A percentile compares a stretch with the other conserved stretches of the same genome.
Evolutionary conservation across 1,140 invertebrate species (phyloP).

Genomic region (Dinoponera quadriceps): DNA sequence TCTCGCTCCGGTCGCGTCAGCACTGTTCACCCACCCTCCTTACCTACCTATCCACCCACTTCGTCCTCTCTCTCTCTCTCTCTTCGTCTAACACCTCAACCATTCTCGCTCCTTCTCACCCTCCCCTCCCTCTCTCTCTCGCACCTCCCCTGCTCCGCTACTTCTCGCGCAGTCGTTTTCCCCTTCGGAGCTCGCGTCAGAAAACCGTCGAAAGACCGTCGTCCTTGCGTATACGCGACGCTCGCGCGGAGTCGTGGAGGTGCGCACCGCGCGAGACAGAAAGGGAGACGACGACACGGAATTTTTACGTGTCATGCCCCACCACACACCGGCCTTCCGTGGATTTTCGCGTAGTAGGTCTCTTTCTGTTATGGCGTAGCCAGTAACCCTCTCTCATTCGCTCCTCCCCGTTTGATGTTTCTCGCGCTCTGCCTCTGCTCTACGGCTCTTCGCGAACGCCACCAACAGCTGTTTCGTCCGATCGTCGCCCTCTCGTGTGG

Average conservation of each 20-base stretch:
- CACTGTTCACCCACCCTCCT: slow-evolving; percentile 41
- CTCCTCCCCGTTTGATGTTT: slow-evolving; percentile 61
- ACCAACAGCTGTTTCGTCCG: slow-evolving; percentile 81
- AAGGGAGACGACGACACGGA: slow-evolving; percentile 5
- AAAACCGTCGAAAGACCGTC: slow-evolving; percentile 63
- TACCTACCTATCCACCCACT: slow-evolving; percentile 15
- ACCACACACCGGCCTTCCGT: slow-evolving; percentile 62
- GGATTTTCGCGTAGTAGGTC: slow-evolving; percentile 69
- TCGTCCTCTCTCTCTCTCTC: slow-evolving; percentile 40
- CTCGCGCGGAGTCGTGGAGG: slow-evolving; percentile 39
- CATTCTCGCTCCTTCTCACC: background rate
- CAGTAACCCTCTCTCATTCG: slow-evolving; percentile 21
- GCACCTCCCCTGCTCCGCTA: background rate
- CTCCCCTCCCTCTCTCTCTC: background rate
- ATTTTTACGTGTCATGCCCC: slow-evolving; percentile 74
- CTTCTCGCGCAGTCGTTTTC: slow-evolving; percentile 37
- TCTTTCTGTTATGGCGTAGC: slow-evolving; percentile 66
- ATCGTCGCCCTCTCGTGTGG: slow-evolving; percentile 71
- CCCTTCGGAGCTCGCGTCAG: slow-evolving; percentile 55
- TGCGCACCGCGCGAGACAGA: background rate
- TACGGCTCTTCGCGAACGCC: slow-evolving; percentile 73
- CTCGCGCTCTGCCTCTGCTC: slow-evolving; percentile 76
- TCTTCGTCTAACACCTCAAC: background rate
- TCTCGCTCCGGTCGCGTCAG: slow-evolving; percentile 32
- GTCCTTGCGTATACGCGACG: slow-evolving; percentile 68